Evolutionary conservation across 2,797 vertebrate genomes (phyloP).

Genomic region (Odontamblyopus rebecca): DNA sequence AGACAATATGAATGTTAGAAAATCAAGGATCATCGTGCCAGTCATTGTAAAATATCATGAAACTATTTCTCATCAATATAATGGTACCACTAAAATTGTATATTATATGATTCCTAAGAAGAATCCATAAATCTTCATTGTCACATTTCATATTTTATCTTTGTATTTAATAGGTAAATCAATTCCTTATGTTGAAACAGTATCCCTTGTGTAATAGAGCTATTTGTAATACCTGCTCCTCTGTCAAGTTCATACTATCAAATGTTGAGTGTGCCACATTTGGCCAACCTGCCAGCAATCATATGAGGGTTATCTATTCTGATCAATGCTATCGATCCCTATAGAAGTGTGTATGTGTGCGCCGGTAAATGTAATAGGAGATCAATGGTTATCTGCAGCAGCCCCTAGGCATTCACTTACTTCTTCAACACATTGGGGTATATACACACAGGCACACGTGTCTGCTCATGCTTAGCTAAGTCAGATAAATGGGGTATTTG

Average conservation of each 20-base stretch:
- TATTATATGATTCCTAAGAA: not conserved
- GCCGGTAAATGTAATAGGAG: slow-evolving; percentile 57
- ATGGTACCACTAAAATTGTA: no score
- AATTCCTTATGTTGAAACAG: not conserved
- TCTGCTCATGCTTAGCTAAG: slow-evolving; percentile 64
- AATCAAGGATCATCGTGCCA: no score
- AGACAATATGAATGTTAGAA: no score
- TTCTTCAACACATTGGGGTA: slow-evolving; percentile 32
- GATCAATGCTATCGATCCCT: slow-evolving; percentile 54
- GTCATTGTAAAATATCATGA: no score
- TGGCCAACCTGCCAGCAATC: slow-evolving; percentile 25
- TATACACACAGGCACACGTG: slow-evolving; percentile 25
- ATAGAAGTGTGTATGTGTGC: slow-evolving; percentile 40
- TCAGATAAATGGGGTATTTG: slow-evolving; percentile 78
- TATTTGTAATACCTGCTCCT: slow-evolving; percentile 14
- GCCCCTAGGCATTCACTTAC: slow-evolving; percentile 62
- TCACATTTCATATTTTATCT: not conserved
- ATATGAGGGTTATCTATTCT: slow-evolving; percentile 50
- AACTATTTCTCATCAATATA: no score
- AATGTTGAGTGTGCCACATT: slow-evolving; percentile 15
- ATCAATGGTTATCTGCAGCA: slow-evolving; percentile 66
- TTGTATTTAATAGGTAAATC: not conserved
- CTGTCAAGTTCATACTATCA: slow-evolving; percentile 35
- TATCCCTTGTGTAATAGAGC: slow-evolving; percentile 2
- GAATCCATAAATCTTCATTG: not conserved